Evolutionary conservation across 2,888 invertebrate species (phyloP).

Genomic region (Vanessa cardui): DNA sequence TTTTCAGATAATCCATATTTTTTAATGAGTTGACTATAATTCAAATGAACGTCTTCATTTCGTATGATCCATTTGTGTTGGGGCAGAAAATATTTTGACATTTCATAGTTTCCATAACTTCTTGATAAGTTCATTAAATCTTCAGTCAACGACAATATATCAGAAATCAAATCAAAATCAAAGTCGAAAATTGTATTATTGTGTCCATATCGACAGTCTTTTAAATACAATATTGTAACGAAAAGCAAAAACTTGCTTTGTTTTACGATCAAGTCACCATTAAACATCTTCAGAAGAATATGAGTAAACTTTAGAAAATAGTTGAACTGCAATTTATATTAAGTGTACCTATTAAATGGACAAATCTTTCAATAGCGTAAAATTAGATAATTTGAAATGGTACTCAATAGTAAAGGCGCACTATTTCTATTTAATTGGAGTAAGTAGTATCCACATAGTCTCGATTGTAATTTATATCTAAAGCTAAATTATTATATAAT

Average conservation of each 20-base stretch:
- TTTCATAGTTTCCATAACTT: constrained; percentile 22
- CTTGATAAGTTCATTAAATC: constrained; percentile 30
- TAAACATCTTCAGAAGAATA: constrained; percentile 22
- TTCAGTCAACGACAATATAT: constrained; percentile 24
- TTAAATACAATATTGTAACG: constrained; percentile 26
- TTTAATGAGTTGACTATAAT: constrained; percentile 48
- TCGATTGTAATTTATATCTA: not conserved
- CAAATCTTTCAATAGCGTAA: constrained; percentile 25
- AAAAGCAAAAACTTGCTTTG: constrained; percentile 32
- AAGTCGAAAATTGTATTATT: constrained; percentile 27
- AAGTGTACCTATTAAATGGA: constrained; percentile 20
- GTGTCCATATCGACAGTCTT: constrained; percentile 23
- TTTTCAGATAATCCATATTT: constrained; percentile 34
- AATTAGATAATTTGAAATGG: constrained; percentile 28
- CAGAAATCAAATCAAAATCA: constrained; percentile 30
- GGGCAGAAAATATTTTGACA: constrained; percentile 17
- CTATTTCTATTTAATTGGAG: constrained; percentile 10
- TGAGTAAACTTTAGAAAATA: constrained; percentile 22
- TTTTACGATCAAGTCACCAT: constrained; percentile 26
- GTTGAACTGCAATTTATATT: constrained; percentile 23
- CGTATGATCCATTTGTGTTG: constrained; percentile 19
- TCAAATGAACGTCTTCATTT: constrained; percentile 25
- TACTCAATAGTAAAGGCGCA: constrained; percentile 7
- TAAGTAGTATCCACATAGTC: not conserved
- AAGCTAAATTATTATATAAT: not conserved